Base-by-base conservation (phyloP, 2,888 invertebrate species). In the Drosophila niveifrons region DNA sequence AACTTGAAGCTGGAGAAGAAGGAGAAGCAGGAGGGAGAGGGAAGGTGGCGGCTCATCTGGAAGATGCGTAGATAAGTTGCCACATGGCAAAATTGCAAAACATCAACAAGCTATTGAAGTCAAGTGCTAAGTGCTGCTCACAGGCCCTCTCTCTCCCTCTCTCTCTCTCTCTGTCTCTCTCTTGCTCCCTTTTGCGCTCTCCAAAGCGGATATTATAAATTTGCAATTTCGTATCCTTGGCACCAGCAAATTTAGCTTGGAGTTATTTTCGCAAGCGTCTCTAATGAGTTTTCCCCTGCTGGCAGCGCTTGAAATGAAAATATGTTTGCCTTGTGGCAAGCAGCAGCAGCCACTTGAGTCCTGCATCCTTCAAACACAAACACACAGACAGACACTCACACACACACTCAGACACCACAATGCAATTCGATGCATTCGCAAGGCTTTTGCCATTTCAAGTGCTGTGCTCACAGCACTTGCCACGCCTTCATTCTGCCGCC, bases 41-140 rank as follows among this genome's bases (percentile, higher is more conserved):
- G 23, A 6, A 23, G 23, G n/a, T 17, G 39, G 56, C 71, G 56
- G 56, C 76, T 73, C 73, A 76, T 64, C 65, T 61, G 59, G 46
- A 51, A 71, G 57, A 57, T 58, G 71, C 73, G 74, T 66, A 75
- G 83, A 74, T 76, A 82, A 72, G 68, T 77, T 86, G 75, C 81
- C 68, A 56, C 78, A 83, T 69, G 66, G 57, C 75, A 75, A 73
- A 59, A 71, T 53, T 52, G 47, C 39, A 79, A 73, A 82, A 82
- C 82, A 88, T 88, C 83, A 82, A 88, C 80, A 86, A 68, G 89
- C 72, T 73, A 77, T 88, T 86, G 78, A 88, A 72, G 73, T 83
- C 67, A 72, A 80, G 75, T 80, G 61, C 61, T 48, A 66, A 76
- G 66, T 75, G 67, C 66, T 6, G 2, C n/a, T 48, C 11, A 23